Conservation (phyloP, 2,797 vertebrate genomes). For the Phoeniculus purpureus region DNA sequence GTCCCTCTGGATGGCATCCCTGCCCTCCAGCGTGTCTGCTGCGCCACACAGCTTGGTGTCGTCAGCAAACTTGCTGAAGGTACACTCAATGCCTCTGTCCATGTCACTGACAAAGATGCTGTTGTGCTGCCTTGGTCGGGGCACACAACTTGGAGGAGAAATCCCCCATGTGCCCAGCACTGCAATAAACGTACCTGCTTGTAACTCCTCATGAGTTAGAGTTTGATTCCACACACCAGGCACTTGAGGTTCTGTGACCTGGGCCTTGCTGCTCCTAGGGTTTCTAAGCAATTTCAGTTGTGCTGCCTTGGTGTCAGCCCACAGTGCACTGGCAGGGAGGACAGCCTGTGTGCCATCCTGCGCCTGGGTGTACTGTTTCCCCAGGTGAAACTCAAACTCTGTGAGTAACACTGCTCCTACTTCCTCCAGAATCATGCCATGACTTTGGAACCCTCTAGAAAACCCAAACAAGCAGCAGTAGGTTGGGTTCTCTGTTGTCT, state of each 20-base stretch:
- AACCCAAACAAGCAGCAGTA: background rate
- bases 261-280: background rate
- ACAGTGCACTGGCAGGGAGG: fast-evolving
- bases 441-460: background rate
- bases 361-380: fast-evolving
- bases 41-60: too few species aligned
- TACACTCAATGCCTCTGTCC: too few species aligned
- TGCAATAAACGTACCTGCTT: too few species aligned
- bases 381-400: background rate
- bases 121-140: too few species aligned
- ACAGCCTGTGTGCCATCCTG: background rate
- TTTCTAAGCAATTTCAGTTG: background rate
- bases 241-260: background rate
- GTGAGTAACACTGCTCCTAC: background rate
- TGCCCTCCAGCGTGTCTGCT: too few species aligned
- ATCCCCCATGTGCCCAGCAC: too few species aligned
- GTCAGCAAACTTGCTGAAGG: too few species aligned
- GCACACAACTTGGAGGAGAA: too few species aligned
- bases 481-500: background rate
- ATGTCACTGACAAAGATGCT: too few species aligned
- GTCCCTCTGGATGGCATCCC: too few species aligned
- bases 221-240: too few species aligned
- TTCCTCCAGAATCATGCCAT: background rate
- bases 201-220: too few species aligned
- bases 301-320: background rate